Base-by-base conservation (phyloP, 2,888 invertebrate species). In the Serrognathus titanus region DNA sequence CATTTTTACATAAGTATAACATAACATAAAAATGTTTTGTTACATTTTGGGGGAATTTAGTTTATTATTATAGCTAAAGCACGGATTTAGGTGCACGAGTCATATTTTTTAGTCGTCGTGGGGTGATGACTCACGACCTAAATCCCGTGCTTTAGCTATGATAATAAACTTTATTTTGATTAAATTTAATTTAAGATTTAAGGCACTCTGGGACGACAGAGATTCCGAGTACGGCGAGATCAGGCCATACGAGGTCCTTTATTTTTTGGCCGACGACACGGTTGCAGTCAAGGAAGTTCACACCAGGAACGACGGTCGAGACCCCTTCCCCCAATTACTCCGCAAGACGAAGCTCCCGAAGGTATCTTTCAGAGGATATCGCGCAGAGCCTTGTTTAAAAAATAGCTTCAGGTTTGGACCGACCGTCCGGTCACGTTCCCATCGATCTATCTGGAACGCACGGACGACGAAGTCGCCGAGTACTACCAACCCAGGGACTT, bases 401-500 rank as follows among this genome's bases (percentile, higher is more conserved):
- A 11, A 36, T 6, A 35, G 41, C 43, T 40, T 3, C 45, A 75
- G 74, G 71, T 75, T 41, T 78, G 73, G 66, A 76, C 72, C 0
- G 75, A 77, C 57, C 64, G 70, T 48, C 66, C 79, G 79, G 83
- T 82, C 10, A 78, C 82, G 9, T 87, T 86, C 69, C 87, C 89
- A 0, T 81, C 85, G 0, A 80, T 85, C 50, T 87, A 84, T 54
- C 70, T 90, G 79, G 92, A 92, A 78, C 78, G 82, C 35, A 80
- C 83, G 0, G 88, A 88, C 39, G 81, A 83, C 36, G 92, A 92
- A 74, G 83, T 89, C 51, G 83, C 84, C 0, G 87, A 90, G 73
- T 94, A 87, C 74, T 92, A 91, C 74, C 81, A 85, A 38, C 90
- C 93, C 0, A 82, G 81, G 70, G 92, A 94, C 76, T 85, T 95